Evolutionary conservation across 1,140 invertebrate genomes (phyloP).

Genomic region (Pseudomyrmex pallidus): DNA sequence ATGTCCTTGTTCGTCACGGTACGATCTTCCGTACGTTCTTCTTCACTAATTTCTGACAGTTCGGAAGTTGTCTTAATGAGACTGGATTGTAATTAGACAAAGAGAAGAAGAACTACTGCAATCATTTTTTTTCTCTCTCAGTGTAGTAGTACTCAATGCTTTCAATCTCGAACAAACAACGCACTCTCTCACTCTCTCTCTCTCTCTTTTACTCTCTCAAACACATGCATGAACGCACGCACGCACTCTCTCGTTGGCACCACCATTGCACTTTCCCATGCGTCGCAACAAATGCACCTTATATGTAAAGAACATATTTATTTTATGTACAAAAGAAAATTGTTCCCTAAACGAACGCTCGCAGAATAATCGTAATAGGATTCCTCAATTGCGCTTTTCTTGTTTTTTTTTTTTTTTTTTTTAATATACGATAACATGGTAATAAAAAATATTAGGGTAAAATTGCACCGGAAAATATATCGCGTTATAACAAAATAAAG

Average conservation of each 20-base stretch:
- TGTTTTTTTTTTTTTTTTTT: conserved; percentile 59
- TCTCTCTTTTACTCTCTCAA: too few species aligned
- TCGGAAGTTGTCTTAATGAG: too few species aligned
- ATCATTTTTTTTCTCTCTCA: too few species aligned
- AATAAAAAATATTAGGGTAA: conserved; percentile 19
- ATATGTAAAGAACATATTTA: conserved; percentile 77
- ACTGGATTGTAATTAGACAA: too few species aligned
- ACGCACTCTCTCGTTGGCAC: conserved; percentile 54
- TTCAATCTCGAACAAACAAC: too few species aligned
- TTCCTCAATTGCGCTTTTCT: conserved; percentile 5
- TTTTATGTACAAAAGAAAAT: conserved; percentile 82
- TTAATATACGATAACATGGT: conserved; percentile 49
- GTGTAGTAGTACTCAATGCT: too few species aligned
- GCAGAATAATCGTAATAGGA: conserved; percentile 72
- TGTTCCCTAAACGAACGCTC: conserved; percentile 75
- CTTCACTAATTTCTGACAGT: too few species aligned
- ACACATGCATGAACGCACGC: not conserved
- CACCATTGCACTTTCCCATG: conserved; percentile 85
- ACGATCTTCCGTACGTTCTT: too few species aligned
- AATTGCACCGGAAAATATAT: conserved; percentile 70
- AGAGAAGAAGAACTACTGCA: too few species aligned
- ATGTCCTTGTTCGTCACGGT: too few species aligned
- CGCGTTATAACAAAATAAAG: conserved; percentile 7
- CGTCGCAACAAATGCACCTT: conserved; percentile 84
- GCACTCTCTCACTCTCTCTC: too few species aligned